phyloP scores from a whole-genome alignment of 2,888 invertebrate species.

The Polydesmus complanatus region DNA sequence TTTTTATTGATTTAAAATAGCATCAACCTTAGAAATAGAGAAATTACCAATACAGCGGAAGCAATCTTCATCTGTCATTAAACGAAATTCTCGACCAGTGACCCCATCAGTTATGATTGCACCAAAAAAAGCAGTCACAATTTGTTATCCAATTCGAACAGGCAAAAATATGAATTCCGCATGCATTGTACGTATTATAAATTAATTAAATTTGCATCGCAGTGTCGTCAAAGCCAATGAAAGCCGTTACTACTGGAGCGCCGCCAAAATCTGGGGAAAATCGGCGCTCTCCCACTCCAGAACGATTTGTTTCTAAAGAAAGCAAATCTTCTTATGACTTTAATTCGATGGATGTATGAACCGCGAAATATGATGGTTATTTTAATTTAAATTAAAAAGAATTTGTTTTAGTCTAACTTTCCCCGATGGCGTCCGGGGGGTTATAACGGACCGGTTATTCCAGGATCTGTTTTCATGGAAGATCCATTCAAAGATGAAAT shows the following conservation, averaged over 20 bases:
- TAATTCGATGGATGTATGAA: too few relatives aligned
- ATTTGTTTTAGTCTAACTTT: too few relatives aligned
- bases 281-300: too few relatives aligned
- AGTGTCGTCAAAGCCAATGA: too few relatives aligned
- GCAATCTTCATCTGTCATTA: conserved; percentile 5
- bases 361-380: too few relatives aligned
- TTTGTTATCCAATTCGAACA: not conserved
- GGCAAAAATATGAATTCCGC: too few relatives aligned
- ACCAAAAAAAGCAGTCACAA: conserved; percentile 8
- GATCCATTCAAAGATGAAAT: conserved; percentile 11
- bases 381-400: too few relatives aligned
- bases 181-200: too few relatives aligned
- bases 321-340: too few relatives aligned
- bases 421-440: not conserved
- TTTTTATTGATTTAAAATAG: conserved; percentile 2
- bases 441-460: conserved; percentile 6
- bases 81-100: conserved; percentile 2
- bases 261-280: too few relatives aligned
- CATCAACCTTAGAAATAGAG: conserved; percentile 8
- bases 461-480: conserved; percentile 8
- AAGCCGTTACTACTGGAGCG: too few relatives aligned
- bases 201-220: not conserved
- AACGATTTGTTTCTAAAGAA: too few relatives aligned
- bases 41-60: conserved; percentile 5
- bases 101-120: not conserved